phyloP scores from a whole-genome alignment of 2,888 invertebrate genomes.

The Megastigmus dorsalis region DNA sequence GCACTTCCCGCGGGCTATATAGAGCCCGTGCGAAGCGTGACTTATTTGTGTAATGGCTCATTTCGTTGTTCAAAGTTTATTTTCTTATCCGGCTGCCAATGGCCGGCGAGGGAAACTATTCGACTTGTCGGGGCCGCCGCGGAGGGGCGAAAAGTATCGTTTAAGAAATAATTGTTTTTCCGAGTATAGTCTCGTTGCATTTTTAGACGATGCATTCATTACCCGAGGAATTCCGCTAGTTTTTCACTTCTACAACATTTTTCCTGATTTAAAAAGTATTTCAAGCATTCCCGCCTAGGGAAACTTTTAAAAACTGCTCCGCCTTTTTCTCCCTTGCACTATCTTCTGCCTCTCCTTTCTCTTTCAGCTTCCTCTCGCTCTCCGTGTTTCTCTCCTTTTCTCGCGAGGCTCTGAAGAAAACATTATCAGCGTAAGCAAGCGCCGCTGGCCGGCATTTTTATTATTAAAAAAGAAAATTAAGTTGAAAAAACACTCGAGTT shows the following conservation, averaged over 20 bases:
- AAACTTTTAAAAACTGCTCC: conserved; percentile 51
- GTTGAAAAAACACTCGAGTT: background rate
- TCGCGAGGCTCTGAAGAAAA: conserved; percentile 26
- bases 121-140: background rate
- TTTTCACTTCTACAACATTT: conserved; percentile 39
- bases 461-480: conserved; percentile 43
- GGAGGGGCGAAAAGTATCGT: background rate
- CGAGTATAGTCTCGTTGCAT: conserved; percentile 8
- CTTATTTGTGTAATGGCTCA: conserved; percentile 49
- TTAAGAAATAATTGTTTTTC: conserved; percentile 12
- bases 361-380: conserved; percentile 57
- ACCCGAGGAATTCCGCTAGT: conserved; percentile 23
- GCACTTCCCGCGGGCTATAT: conserved; percentile 5
- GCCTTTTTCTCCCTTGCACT: conserved; percentile 59
- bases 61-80: conserved; percentile 42
- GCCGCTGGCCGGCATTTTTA: conserved; percentile 26
- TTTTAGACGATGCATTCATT: conserved; percentile 46
- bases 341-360: too few species aligned
- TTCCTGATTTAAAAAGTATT: conserved; percentile 49
- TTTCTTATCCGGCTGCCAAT: conserved; percentile 19
- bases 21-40: conserved; percentile 41
- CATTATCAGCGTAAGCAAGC: conserved; percentile 42
- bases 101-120: conserved; percentile 24
- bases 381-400: conserved; percentile 47
- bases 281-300: conserved; percentile 35